Evolutionary conservation across 2,113 vertebrate genomes (phyloP).

Genomic region (Prietella phreatophila): DNA sequence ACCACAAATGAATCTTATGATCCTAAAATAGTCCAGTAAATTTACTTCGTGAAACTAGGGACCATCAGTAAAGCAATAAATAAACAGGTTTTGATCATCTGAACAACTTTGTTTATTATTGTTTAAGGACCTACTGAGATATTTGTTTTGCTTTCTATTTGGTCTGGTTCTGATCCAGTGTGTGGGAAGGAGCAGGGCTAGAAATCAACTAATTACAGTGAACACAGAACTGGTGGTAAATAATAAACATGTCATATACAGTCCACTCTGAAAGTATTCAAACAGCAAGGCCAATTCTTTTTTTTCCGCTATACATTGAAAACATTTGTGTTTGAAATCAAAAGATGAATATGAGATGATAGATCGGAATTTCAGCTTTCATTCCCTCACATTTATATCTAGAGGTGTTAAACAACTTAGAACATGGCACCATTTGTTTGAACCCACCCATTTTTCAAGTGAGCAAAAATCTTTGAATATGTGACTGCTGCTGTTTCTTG

Average conservation of each 20-base stretch:
- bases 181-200: background rate
- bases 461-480: too few species aligned
- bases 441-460: too few species aligned
- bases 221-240: background rate
- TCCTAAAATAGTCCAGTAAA: background rate
- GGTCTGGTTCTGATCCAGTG: background rate
- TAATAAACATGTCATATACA: background rate
- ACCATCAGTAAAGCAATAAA: background rate
- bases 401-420: too few species aligned
- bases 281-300: too few species aligned
- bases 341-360: too few species aligned
- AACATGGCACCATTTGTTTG: too few species aligned
- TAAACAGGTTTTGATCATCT: constrained; percentile 8
- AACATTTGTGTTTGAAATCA: too few species aligned
- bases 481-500: too few species aligned
- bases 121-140: background rate
- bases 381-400: too few species aligned
- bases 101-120: constrained; percentile 10
- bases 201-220: background rate
- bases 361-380: too few species aligned
- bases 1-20: background rate
- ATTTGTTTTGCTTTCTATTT: background rate
- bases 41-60: background rate
- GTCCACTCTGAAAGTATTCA: too few species aligned
- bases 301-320: too few species aligned